phyloP scores from a whole-genome alignment of 1,140 invertebrate species.

The Trichonephila clavipes region DNA sequence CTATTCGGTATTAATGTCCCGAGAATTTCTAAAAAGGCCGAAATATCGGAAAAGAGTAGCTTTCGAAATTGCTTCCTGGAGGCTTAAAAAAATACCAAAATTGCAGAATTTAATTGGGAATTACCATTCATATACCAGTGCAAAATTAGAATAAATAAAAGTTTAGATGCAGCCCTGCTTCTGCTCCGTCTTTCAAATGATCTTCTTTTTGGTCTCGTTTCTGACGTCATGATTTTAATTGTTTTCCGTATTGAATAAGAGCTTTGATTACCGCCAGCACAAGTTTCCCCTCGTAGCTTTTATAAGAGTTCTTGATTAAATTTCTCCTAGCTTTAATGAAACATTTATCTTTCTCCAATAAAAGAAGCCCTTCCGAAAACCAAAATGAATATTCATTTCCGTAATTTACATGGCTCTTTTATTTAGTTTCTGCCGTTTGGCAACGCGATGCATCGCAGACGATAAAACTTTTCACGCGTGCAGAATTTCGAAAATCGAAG shows the following conservation, averaged over 20 bases:
- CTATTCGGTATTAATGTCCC: too few species aligned
- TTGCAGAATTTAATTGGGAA: background rate
- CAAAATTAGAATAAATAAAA: background rate
- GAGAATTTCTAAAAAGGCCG: background rate
- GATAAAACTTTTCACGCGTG: conserved; percentile 32
- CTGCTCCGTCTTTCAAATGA: background rate
- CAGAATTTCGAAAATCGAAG: conserved; percentile 10
- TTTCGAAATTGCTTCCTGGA: background rate
- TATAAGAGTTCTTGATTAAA: conserved; percentile 48
- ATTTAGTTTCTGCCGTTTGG: conserved; percentile 39
- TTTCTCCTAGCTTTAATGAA: conserved; percentile 59
- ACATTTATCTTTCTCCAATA: conserved; percentile 49
- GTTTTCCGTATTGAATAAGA: conserved; percentile 26
- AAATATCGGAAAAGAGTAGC: background rate
- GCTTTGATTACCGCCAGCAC: conserved; percentile 16
- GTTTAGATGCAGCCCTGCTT: background rate
- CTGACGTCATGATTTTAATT: conserved; percentile 50
- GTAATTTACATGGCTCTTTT: conserved; percentile 43
- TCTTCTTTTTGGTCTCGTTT: background rate
- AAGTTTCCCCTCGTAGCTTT: background rate
- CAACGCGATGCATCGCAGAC: conserved; percentile 11
- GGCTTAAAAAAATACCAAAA: background rate
- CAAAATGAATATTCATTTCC: conserved; percentile 67
- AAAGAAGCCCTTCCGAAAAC: background rate
- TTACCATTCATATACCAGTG: conserved; percentile 5